Conservation (phyloP, 2,113 vertebrate species). For the Gasterosteus aculeatus region DNA sequence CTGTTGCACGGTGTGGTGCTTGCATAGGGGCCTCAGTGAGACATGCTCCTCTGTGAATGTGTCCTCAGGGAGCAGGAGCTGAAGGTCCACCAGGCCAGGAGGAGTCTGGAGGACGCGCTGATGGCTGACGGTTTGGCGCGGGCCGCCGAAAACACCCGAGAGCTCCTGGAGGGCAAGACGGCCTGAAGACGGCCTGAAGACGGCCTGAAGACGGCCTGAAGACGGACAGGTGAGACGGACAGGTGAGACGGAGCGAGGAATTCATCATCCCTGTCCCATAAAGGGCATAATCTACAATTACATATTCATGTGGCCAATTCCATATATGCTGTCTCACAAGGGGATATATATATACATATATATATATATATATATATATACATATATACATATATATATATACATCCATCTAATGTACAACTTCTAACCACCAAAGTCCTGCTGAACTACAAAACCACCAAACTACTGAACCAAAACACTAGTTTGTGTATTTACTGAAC, state of each 20-base stretch:
- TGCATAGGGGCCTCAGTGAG: background rate
- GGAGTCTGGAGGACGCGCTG: constrained; percentile 91
- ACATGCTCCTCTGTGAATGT: background rate
- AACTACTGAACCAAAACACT: background rate
- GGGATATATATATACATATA: too few species aligned
- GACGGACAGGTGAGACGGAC: constrained; percentile 42
- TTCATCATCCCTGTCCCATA: background rate
- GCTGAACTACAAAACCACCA: background rate
- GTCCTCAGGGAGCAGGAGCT: constrained; percentile 89
- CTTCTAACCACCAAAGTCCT: background rate
- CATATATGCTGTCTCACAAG: too few species aligned
- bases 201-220: too few species aligned
- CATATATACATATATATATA: background rate
- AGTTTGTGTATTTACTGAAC: background rate
- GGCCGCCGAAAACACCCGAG: constrained; percentile 81
- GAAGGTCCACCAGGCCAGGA: constrained; percentile 88
- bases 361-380: too few species aligned
- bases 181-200: constrained; percentile 78
- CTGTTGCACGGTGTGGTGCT: background rate
- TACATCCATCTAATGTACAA: too few species aligned
- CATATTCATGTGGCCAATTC: too few species aligned
- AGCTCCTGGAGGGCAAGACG: constrained; percentile 79
- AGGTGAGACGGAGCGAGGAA: too few species aligned
- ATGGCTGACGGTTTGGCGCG: constrained; percentile 89
- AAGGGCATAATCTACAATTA: too few species aligned